Evolutionary conservation across 2,797 vertebrate genomes (phyloP), one percentile per base, ranked within the genome.

Genomic region (Heterohyrax brucei): DNA sequence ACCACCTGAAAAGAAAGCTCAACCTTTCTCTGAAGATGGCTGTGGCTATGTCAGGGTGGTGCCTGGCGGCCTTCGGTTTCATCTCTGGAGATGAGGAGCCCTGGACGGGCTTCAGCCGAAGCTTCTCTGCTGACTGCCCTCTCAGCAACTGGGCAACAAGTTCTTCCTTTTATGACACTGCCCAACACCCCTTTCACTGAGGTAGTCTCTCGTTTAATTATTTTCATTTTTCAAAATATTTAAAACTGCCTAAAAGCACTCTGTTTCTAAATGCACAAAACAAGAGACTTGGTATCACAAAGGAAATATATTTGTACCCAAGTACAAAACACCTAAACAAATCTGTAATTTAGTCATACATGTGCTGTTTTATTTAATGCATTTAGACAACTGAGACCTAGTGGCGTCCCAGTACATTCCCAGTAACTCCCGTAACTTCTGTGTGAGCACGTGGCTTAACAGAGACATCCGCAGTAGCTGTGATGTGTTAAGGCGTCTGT

Each of bases 251-350:
- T 50, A 16, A 61, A 61, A 24, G 0, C 14, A 28, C 6, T 33
- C 2, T 24, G 21, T 46, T 72, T 89, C 62, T 33, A 66, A 80
- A 79, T 48, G 59, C 39, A 50, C 26, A 89, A 87, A 46, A 44
- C 7, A 39, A 80, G 50, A 93, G 46, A 53, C 44, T 39, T 44
- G 16, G 13, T 12, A 79, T 83, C 73, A 84, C 44, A 39, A 94
- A 87, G n/a, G 59, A 96, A 87, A 92, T 14, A 3, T 30, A 75
- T 89, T 73, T 89, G 39, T 68, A 78, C 56, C 68, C 85, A 84
- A 5, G 50, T 26, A 24, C 50, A 87, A 88, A 81, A 76, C 24
- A n/a, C 72, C 72, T 44, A n/a, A 85, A 30, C 18, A n/a, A 33
- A 12, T 48, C 28, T 75, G 75, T n/a, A 56, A 56, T 76, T 21